Conservation (phyloP, 2,113 vertebrate species). For the Myotis brandtii region DNA sequence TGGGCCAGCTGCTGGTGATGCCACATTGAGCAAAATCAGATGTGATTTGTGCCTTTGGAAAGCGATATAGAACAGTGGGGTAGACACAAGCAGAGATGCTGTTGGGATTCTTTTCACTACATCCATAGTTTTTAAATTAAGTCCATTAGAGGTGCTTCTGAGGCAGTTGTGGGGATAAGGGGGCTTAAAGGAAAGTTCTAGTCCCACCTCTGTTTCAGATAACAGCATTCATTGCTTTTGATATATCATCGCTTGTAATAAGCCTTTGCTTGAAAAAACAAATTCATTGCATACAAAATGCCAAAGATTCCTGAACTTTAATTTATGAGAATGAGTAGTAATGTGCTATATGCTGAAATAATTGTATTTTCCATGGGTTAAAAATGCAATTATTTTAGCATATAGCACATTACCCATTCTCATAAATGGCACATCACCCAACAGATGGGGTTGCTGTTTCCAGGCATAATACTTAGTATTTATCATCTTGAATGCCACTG, state of each 20-base stretch:
- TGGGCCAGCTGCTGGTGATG: rapidly evolving
- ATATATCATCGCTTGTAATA: not conserved
- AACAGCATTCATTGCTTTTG: not conserved
- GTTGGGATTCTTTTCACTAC: not conserved
- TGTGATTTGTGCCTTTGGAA: not conserved
- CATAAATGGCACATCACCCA: too few species aligned
- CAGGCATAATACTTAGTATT: not conserved
- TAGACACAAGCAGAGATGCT: not conserved
- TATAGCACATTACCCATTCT: too few species aligned
- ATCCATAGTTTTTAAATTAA: not conserved
- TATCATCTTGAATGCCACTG: not conserved
- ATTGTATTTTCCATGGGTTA: not conserved
- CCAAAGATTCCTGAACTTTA: not conserved
- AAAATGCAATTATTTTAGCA: too few species aligned
- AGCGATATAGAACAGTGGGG: rapidly evolving
- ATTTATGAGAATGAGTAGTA: not conserved
- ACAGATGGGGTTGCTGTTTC: not conserved
- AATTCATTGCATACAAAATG: not conserved
- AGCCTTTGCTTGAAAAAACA: not conserved
- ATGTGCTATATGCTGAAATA: not conserved
- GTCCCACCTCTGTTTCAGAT: not conserved
- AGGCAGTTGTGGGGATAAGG: not conserved
- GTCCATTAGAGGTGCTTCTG: not conserved
- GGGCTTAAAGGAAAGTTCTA: not conserved
- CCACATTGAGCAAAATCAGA: not conserved